Evolutionary conservation across 30 jellyfish, hydroid and myxozoan genomes (phyloP).

Genomic region (Hydractinia symbiolongicarpus): DNA sequence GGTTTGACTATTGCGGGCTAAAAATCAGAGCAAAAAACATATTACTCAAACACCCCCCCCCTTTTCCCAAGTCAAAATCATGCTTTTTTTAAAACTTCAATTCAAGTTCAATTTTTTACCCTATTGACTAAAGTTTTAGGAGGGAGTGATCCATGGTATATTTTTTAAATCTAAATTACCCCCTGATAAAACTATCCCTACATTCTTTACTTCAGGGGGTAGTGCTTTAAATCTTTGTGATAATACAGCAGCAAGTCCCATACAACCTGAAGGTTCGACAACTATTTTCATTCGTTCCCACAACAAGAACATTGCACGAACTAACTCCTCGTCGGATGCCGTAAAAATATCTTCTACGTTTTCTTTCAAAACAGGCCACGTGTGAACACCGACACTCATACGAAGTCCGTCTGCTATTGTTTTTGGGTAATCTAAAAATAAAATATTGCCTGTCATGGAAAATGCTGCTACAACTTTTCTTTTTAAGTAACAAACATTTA

Average conservation of each 20-base stretch:
- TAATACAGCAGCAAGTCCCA: conserved; percentile 51
- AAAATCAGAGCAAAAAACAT: too few species aligned
- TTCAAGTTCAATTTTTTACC: too few species aligned
- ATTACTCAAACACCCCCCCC: too few species aligned
- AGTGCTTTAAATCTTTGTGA: conserved; percentile 30
- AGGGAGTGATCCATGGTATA: conserved; percentile 30
- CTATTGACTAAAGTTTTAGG: too few species aligned
- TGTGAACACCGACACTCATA: conserved; percentile 56
- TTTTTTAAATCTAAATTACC: conserved; percentile 66
- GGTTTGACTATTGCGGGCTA: too few species aligned
- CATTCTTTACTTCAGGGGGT: conserved; percentile 13
- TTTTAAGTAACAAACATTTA: too few species aligned
- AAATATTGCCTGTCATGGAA: not conserved
- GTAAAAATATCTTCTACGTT: conserved; percentile 51
- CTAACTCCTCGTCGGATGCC: conserved; percentile 59
- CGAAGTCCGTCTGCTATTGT: conserved; percentile 82
- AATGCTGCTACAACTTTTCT: not conserved
- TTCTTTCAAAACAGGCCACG: conserved; percentile 78
- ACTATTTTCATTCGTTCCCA: conserved; percentile 74
- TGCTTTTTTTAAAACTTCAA: too few species aligned
- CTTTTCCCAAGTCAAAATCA: too few species aligned
- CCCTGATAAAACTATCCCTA: conserved; percentile 60
- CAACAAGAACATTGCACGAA: conserved; percentile 41
- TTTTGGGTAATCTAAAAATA: conserved; percentile 29
- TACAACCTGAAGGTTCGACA: conserved; percentile 82